Base-by-base conservation (phyloP, 2,888 invertebrate species). In the Ennomos erosarius region DNA sequence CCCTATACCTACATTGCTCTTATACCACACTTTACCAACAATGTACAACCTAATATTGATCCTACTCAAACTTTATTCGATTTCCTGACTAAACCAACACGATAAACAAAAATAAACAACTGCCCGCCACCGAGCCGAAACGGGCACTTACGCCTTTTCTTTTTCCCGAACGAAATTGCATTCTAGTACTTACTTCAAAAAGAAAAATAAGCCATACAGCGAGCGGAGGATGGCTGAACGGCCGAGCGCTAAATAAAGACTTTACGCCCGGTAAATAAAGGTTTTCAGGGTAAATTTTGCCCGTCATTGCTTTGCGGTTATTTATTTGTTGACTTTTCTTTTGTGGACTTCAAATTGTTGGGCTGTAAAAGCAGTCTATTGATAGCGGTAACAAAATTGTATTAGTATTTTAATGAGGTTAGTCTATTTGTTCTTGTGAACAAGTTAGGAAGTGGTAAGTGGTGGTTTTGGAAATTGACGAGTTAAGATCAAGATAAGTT, bases 161-260 rank as follows among this genome's bases (percentile, higher is more conserved):
- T 78, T 69, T 78, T 75, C 47, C 55, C 53, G 57, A 74, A 71
- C 73, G 61, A 76, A 79, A 81, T 81, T 79, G 80, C 78, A 78
- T 81, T 81, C 66, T 64, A 69, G 73, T 63, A 67, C 70, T 70
- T 63, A 67, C 70, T 70, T 65, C 57, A 51, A 66, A 67, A 66
- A 68, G 56, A 62, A 71, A 72, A 79, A 74, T 73, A 76, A 76
- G 71, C 67, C 66, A 43, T 38, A 42, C 36, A 53, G 44, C 34
- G 26, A 53, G 11, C 26, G 26, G 47, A 26, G 39, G 55, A 58
- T 51, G 42, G 55, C 53, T 64, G 46, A 43, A 38, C 49, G 47
- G 54, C 59, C 52, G 49, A 55, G 57, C 51, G 60, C 42, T 65
- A 64, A 67, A 68, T 65, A 65, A 52, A 52, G 52, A 55, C 45